Evolutionary conservation across 2,113 vertebrate species (phyloP).

Genomic region (Spea multiplicata): DNA sequence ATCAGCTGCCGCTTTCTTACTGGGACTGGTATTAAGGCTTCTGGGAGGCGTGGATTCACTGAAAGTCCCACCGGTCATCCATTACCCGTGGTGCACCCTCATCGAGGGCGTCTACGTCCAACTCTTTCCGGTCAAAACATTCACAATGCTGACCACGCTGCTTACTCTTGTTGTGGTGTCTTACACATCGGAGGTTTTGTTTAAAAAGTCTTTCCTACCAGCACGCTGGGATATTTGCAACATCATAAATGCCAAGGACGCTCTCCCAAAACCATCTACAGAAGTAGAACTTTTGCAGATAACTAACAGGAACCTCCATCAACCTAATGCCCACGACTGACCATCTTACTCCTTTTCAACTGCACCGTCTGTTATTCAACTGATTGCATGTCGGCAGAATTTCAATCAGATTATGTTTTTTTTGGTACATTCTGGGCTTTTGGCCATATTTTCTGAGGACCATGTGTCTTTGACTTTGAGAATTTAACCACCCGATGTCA

Average conservation of each 20-base stretch:
- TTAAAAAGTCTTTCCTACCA: constrained; percentile 62
- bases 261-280: constrained; percentile 11
- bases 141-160: constrained; percentile 64
- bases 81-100: constrained; percentile 64
- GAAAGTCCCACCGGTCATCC: constrained; percentile 55
- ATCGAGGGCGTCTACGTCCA: constrained; percentile 60
- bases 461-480: too few relatives aligned
- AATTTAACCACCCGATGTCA: too few relatives aligned
- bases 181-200: constrained; percentile 55
- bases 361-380: too few relatives aligned
- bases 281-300: constrained; percentile 2
- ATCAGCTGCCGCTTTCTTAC: constrained; percentile 61
- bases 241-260: background rate
- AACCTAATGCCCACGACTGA: background rate
- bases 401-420: too few relatives aligned
- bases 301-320: background rate
- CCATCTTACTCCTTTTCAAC: too few relatives aligned
- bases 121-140: constrained; percentile 68
- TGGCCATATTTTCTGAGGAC: too few relatives aligned
- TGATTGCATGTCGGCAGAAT: too few relatives aligned
- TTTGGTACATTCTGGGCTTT: too few relatives aligned
- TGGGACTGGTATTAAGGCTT: constrained; percentile 65
- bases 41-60: constrained; percentile 69
- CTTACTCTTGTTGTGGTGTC: constrained; percentile 60
- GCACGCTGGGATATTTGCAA: constrained; percentile 64